These are phyloP conservation scores for Mycalesis mineus DNA, from an alignment of 2,888 invertebrate genomes.

Conservation along the genomic window DNA sequence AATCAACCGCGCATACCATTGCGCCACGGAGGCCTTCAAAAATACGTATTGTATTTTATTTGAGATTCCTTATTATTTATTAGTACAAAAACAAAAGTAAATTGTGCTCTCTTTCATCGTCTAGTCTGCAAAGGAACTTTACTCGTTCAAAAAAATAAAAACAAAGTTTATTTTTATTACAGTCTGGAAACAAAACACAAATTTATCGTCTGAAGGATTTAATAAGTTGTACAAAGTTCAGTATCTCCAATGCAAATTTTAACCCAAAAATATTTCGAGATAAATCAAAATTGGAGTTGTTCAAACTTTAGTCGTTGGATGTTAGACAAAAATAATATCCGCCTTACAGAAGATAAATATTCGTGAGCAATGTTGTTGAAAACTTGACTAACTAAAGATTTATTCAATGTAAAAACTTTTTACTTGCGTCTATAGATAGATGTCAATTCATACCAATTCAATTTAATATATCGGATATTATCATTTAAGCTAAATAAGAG, in stretches of 20 bases:
- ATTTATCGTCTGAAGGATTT: constrained; percentile 15
- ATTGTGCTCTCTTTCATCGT: too few species aligned
- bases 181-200: constrained; percentile 2
- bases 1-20: too few species aligned
- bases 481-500: too few species aligned
- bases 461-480: too few species aligned
- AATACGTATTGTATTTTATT: too few species aligned
- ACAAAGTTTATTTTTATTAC: constrained; percentile 4
- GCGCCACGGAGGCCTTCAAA: too few species aligned
- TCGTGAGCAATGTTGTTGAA: constrained; percentile 29
- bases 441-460: constrained; percentile 1
- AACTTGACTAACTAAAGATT: constrained; percentile 27
- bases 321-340: constrained; percentile 32
- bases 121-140: too few species aligned
- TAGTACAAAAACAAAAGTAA: too few species aligned
- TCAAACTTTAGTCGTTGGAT: constrained; percentile 29
- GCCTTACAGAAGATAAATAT: constrained; percentile 29
- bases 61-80: too few species aligned
- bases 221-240: constrained; percentile 22
- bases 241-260: constrained; percentile 28
- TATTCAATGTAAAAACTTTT: constrained; percentile 24
- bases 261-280: constrained; percentile 28
- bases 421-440: constrained; percentile 6
- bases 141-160: not conserved
- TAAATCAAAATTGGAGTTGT: constrained; percentile 31